Evolutionary conservation across 1,140 invertebrate species (phyloP).

Genomic region (Hesperophylax magnus): DNA sequence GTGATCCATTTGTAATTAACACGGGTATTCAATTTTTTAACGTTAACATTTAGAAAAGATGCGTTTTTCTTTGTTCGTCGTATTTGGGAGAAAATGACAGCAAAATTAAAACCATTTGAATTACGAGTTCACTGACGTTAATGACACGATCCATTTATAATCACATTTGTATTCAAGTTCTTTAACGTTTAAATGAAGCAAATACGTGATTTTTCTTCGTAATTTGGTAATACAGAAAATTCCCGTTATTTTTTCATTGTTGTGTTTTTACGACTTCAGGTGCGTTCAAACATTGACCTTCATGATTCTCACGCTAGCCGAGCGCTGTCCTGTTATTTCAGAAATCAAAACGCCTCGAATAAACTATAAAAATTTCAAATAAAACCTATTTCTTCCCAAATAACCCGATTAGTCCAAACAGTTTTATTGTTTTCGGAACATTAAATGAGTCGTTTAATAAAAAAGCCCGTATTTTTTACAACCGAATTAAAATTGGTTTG

Average conservation of each 20-base stretch:
- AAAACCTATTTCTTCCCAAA: not conserved
- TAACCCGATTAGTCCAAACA: constrained; percentile 4
- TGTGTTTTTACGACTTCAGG: not conserved
- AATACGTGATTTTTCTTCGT: too few species aligned
- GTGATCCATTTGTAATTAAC: too few species aligned
- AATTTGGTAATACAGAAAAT: too few species aligned
- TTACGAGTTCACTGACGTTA: too few species aligned
- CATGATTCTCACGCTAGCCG: constrained; percentile 3
- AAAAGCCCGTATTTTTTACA: constrained; percentile 11
- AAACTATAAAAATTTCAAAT: not conserved
- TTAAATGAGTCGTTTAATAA: constrained; percentile 21
- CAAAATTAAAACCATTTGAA: too few species aligned
- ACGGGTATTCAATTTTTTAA: too few species aligned
- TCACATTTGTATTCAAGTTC: too few species aligned
- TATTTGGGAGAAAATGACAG: too few species aligned
- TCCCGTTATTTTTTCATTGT: constrained; percentile 3
- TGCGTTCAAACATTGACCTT: not conserved
- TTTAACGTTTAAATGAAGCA: too few species aligned
- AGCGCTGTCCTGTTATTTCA: not conserved
- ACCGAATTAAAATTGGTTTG: constrained; percentile 18
- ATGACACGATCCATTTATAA: too few species aligned
- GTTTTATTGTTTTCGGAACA: constrained; percentile 23
- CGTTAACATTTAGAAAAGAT: too few species aligned
- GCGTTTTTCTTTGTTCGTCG: too few species aligned
- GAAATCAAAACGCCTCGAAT: not conserved